Evolutionary conservation across 2,797 vertebrate species (phyloP), one percentile per base, ranked within the genome.

Genomic region (Tolypeutes matacus): DNA sequence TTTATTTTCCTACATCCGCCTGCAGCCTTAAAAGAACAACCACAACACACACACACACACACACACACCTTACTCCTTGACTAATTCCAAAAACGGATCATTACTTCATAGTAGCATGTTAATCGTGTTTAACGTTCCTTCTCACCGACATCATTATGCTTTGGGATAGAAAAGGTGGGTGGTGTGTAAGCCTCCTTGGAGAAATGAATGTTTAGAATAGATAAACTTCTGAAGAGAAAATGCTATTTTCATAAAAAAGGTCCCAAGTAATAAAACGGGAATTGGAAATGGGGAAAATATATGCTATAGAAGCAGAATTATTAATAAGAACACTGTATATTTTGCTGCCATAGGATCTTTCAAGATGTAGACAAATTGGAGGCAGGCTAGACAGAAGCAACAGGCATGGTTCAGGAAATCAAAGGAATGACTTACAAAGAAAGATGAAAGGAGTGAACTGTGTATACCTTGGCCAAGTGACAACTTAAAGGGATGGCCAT

Each of bases 1-100:
- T 97, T 97, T 96, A 96, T 94, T 96, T 96, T 84, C 39, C 5
- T 87, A 91, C 29, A 92, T 89, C 64, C 51, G 96, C 39, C 64
- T 49, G 21, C 29, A 95, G 34, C 27, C 67, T 94, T 96, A 89
- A 91, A 94, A 94, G 56, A 89, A 93, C 62, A 94, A 73, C 34
- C 91, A 58, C 29, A 76, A 1, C 4, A 56, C 86, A 39, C 87
- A 83, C 46, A 96, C 62, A 82, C 86, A 51, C 89, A 83, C 56
- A 96, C 53, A 85, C 39, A 39, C 39, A 53, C 31, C 46, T 69
- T 86, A 92, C 86, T 93, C 70, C 14, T 18, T n/a, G 89, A 84
- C 89, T 95, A 91, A 95, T 95, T 96, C 56, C 27, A 92, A 86
- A 96, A 91, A 58, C 17, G 65, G 78, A 93, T 89, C 46, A 46